Conservation (phyloP, 1,140 invertebrate species). For the Cotesia chilonis region DNA sequence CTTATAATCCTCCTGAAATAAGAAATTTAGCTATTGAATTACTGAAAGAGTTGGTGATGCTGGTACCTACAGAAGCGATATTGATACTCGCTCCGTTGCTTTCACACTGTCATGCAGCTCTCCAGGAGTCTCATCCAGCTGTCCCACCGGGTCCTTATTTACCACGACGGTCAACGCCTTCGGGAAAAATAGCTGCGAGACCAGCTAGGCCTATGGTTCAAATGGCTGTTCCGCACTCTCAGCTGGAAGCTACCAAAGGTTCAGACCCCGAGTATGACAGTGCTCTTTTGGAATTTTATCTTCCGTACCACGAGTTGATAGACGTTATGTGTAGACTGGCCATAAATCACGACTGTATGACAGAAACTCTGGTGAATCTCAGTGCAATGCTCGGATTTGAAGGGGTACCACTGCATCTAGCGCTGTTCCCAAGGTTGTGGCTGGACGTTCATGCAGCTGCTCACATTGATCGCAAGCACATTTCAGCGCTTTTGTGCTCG, state of each 20-base stretch:
- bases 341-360: conserved; percentile 82
- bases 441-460: conserved; percentile 80
- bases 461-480: conserved; percentile 80
- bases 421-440: conserved; percentile 87
- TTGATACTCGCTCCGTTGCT: conserved; percentile 84
- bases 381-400: conserved; percentile 88
- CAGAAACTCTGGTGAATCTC: conserved; percentile 79
- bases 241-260: conserved; percentile 76
- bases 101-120: conserved; percentile 83
- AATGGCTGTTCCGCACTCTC: conserved; percentile 83
- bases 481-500: conserved; percentile 78
- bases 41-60: conserved; percentile 84
- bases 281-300: conserved; percentile 79
- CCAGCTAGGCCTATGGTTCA: conserved; percentile 85
- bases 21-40: conserved; percentile 82
- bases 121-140: conserved; percentile 79
- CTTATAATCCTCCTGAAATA: conserved; percentile 88
- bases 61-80: conserved; percentile 83
- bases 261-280: conserved; percentile 82
- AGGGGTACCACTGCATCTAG: conserved; percentile 82
- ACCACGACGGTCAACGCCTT: conserved; percentile 71
- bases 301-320: conserved; percentile 84
- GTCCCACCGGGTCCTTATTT: conserved; percentile 78
- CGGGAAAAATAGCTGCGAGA: conserved; percentile 70
- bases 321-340: conserved; percentile 90